phyloP scores from a whole-genome alignment of 1,140 invertebrate genomes.

The Diorhabda carinulata region DNA sequence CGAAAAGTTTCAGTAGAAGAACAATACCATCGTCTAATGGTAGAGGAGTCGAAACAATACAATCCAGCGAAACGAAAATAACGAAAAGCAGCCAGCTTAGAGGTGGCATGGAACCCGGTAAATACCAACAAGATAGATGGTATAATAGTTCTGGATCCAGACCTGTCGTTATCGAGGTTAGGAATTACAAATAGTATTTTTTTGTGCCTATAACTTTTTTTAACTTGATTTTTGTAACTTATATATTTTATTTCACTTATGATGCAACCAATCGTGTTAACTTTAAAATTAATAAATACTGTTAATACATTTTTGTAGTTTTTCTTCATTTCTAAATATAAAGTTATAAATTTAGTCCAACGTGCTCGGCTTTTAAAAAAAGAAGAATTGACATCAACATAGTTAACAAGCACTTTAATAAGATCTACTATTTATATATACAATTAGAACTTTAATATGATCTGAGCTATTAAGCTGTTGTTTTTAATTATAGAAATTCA shows the following conservation, averaged over 20 bases:
- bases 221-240: constrained; percentile 9
- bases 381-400: no score
- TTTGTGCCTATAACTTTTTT: constrained; percentile 18
- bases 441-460: no score
- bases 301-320: background rate
- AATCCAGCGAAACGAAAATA: constrained; percentile 64
- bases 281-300: background rate
- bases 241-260: background rate
- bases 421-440: no score
- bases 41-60: constrained; percentile 56
- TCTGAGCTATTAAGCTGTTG: no score
- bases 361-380: no score
- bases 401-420: no score
- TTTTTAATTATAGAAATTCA: no score
- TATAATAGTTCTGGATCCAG: constrained; percentile 40
- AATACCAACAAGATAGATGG: constrained; percentile 52
- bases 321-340: background rate
- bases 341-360: no score
- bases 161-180: constrained; percentile 52
- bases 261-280: background rate
- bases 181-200: constrained; percentile 43
- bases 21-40: constrained; percentile 60
- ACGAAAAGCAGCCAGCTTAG: constrained; percentile 61
- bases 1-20: constrained; percentile 63
- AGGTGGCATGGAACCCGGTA: constrained; percentile 45